Conservation (phyloP, 2,113 vertebrate species). For the Antechinus stuartii region DNA sequence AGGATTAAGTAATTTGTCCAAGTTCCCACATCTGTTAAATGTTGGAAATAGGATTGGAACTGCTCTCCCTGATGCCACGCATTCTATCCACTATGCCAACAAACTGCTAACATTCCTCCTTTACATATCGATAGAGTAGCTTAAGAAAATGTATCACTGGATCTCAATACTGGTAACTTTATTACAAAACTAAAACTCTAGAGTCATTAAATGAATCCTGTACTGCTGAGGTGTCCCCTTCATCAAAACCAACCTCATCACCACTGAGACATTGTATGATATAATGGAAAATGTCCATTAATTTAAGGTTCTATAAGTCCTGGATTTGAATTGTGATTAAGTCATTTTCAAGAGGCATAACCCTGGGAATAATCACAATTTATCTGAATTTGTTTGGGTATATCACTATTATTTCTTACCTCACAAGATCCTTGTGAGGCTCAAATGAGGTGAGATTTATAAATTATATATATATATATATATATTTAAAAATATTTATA, state of each 20-base stretch:
- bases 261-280: neutral
- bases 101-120: neutral
- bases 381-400: neutral
- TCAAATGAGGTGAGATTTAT: neutral
- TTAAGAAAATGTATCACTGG: neutral
- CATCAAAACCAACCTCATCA: neutral
- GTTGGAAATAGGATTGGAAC: neutral
- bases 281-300: neutral
- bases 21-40: neutral
- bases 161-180: neutral
- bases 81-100: neutral
- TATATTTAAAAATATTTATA: no score
- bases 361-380: neutral
- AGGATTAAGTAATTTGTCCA: neutral
- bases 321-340: neutral
- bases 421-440: neutral
- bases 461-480: neutral
- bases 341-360: neutral
- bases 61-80: neutral
- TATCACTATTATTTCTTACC: neutral
- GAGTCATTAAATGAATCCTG: neutral
- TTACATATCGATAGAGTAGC: neutral
- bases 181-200: neutral
- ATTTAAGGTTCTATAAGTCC: neutral
- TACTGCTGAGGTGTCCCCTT: neutral